phyloP scores from a whole-genome alignment of 2,113 vertebrate species.

The Archilochus colubris region DNA sequence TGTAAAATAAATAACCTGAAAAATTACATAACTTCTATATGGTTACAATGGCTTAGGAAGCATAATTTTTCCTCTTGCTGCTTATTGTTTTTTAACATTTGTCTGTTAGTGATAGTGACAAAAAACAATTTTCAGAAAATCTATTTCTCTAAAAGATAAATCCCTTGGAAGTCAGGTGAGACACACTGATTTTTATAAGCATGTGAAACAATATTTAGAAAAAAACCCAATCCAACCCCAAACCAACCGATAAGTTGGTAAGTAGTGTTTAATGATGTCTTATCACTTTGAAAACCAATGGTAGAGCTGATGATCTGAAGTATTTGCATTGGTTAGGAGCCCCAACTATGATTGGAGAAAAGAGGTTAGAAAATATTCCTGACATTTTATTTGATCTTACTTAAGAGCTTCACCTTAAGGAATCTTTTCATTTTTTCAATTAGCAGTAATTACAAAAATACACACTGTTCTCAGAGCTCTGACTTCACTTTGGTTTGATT shows the following conservation, averaged over 20 bases:
- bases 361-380: not conserved
- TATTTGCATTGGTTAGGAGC: not conserved
- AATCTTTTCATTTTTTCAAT: not conserved
- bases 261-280: not conserved
- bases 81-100: not conserved
- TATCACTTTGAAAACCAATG: not conserved
- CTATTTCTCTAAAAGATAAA: not conserved
- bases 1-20: not conserved
- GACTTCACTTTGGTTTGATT: constrained; percentile 55
- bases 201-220: not conserved
- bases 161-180: not conserved
- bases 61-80: not conserved
- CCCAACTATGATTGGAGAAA: not conserved
- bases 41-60: not conserved
- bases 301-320: not conserved
- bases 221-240: not conserved
- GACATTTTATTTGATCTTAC: not conserved
- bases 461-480: constrained; percentile 18
- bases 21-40: not conserved
- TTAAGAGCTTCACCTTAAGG: not conserved
- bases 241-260: not conserved
- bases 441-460: constrained; percentile 62
- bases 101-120: not conserved
- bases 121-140: not conserved
- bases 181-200: not conserved